Conservation (phyloP, 2,797 vertebrate genomes). For the Luscinia megarhynchos region DNA sequence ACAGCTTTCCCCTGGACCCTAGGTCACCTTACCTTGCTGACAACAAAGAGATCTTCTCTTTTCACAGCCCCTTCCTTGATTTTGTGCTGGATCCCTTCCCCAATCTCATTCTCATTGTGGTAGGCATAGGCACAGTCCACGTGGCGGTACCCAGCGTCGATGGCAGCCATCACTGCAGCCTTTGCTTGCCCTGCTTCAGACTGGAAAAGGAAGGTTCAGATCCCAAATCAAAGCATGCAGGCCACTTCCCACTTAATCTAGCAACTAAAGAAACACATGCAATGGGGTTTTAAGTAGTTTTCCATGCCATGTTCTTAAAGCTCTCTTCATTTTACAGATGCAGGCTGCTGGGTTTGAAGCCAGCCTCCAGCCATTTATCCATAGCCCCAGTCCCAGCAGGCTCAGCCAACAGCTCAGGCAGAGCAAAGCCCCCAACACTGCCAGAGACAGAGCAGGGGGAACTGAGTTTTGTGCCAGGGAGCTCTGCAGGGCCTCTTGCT, state of each 20-base stretch:
- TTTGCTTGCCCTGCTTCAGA: conserved; percentile 80
- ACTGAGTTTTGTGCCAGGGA: not conserved
- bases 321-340: not conserved
- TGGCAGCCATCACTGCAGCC: conserved; percentile 80
- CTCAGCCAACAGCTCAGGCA: not conserved
- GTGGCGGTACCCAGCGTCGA: conserved; percentile 83
- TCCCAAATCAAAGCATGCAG: not conserved
- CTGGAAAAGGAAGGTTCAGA: conserved; percentile 64
- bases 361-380: not conserved
- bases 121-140: conserved; percentile 84
- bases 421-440: not conserved
- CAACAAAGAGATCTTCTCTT: conserved; percentile 85
- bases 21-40: conserved; percentile 78
- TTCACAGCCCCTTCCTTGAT: conserved; percentile 81
- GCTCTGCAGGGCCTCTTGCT: not conserved
- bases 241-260: not conserved
- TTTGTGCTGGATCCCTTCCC: conserved; percentile 80
- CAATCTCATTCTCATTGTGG: conserved; percentile 84
- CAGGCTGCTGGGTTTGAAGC: not conserved
- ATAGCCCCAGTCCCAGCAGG: not conserved
- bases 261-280: not conserved
- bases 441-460: not conserved
- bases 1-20: not conserved
- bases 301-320: not conserved
- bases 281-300: not conserved